Conservation (phyloP, 53 echinoderm and acorn worm genomes). For the Antedon mediterranea region DNA sequence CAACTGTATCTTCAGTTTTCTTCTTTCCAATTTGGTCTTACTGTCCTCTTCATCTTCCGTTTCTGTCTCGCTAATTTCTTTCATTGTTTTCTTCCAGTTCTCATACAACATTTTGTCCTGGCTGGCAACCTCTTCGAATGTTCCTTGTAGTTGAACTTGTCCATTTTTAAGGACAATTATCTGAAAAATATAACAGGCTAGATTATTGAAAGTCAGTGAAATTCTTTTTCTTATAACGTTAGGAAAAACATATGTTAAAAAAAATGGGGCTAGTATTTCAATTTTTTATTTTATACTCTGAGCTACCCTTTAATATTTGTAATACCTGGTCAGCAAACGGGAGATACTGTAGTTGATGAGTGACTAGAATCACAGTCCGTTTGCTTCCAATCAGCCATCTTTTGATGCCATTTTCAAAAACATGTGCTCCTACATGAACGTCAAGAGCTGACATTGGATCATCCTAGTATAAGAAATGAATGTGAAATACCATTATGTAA, state of each 20-base stretch:
- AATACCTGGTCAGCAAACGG: conserved; percentile 54
- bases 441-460: conserved; percentile 69
- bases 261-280: too few species aligned
- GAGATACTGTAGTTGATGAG: conserved; percentile 59
- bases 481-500: too few species aligned
- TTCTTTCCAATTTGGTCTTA: not conserved
- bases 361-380: conserved; percentile 51
- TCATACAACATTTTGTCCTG: conserved; percentile 25
- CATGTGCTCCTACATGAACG: conserved; percentile 51
- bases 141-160: conserved; percentile 21
- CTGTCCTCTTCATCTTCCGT: conserved; percentile 12
- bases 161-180: conserved; percentile 45
- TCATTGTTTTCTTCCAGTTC: conserved; percentile 36
- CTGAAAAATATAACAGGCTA: too few species aligned
- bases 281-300: too few species aligned
- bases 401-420: conserved; percentile 41
- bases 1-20: not conserved
- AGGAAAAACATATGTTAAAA: too few species aligned
- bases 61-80: conserved; percentile 48
- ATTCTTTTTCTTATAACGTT: too few species aligned
- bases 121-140: conserved; percentile 32
- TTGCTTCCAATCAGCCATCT: conserved; percentile 22
- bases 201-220: too few species aligned
- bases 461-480: conserved; percentile 37
- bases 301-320: not conserved